Conservation (phyloP, 37 sponge, comb jelly and placozoan genomes). For the Bolinopsis microptera region DNA sequence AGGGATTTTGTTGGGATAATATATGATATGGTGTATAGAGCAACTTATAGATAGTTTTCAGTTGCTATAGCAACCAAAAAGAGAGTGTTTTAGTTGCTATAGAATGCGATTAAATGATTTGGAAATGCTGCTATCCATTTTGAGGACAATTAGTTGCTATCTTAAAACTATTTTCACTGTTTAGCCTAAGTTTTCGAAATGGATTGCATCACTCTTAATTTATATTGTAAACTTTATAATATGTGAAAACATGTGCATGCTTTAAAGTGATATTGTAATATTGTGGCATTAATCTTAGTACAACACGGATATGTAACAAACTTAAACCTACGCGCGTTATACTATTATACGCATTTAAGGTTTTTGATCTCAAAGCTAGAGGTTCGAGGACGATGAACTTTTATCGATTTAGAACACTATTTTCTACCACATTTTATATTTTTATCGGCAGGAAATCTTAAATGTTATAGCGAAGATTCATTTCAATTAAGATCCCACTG, state of each 20-base stretch:
- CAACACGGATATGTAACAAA: background rate
- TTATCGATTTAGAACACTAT: background rate
- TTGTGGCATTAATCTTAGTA: background rate
- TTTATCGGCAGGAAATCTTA: background rate
- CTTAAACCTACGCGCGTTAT: background rate
- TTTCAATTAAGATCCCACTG: background rate
- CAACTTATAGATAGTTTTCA: background rate
- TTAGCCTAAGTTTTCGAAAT: background rate
- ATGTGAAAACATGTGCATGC: background rate
- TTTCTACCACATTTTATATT: background rate
- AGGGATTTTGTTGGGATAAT: background rate
- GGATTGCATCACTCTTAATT: background rate
- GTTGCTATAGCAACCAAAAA: background rate
- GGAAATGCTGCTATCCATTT: background rate
- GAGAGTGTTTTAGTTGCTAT: background rate
- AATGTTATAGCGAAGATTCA: background rate
- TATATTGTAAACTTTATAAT: background rate
- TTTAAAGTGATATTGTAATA: background rate
- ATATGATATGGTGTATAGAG: background rate
- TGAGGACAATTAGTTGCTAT: background rate
- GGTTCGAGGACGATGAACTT: background rate
- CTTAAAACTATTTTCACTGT: background rate
- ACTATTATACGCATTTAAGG: background rate
- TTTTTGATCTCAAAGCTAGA: background rate
- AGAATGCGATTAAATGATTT: background rate